Conservation (phyloP, 2,113 vertebrate genomes). For the Myiopsitta monachus region DNA sequence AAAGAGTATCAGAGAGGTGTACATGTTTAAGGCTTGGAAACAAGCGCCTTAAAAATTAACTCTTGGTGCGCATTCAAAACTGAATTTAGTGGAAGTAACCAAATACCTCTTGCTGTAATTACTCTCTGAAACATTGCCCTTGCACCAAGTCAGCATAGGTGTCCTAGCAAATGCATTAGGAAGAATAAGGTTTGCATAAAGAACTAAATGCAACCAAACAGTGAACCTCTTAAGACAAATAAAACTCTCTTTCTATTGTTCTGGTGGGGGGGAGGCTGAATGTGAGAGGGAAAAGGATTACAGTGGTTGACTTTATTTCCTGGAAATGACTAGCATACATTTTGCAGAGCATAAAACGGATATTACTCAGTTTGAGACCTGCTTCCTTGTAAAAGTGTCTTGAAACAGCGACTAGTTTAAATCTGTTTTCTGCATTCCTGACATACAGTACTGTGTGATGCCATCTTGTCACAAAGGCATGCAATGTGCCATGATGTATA, state of each 20-base stretch:
- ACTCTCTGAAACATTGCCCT: background rate
- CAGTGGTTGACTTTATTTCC: constrained; percentile 19
- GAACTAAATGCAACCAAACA: background rate
- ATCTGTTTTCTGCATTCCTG: background rate
- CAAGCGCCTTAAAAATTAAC: background rate
- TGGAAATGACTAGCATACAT: background rate
- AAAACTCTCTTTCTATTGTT: background rate
- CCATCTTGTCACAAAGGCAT: background rate
- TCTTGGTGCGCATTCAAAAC: background rate
- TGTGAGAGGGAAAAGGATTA: background rate
- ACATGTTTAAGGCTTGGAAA: background rate
- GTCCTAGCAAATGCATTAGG: background rate
- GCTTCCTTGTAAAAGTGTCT: background rate
- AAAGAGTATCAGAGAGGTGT: background rate
- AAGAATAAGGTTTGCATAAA: background rate
- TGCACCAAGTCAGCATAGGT: background rate
- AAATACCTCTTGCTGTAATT: background rate
- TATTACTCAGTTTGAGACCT: constrained; percentile 24
- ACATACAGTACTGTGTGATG: background rate
- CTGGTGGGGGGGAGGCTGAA: background rate
- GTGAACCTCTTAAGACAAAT: background rate
- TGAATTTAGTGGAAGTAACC: background rate
- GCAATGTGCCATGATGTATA: background rate
- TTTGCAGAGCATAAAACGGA: background rate
- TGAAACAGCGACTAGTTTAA: background rate